Percentiles rank a stretch among this genome's conserved stretches.
Conservation (phyloP, 2,113 vertebrate species). For the Nannobrachium achirus region DNA sequence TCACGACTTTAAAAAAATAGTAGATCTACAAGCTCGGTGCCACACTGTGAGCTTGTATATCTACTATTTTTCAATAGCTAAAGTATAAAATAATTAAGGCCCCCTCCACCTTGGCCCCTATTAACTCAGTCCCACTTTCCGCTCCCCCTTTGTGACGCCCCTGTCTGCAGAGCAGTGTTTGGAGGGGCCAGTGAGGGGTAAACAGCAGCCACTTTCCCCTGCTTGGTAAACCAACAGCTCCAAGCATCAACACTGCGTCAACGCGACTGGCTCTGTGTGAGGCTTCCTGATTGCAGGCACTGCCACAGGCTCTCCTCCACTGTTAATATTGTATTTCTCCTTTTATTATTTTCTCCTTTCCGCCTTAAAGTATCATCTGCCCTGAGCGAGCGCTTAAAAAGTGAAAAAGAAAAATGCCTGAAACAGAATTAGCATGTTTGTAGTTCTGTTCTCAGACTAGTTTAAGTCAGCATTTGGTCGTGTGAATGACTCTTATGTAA, state of each 20-base stretch:
- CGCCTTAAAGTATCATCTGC: constrained; percentile 16
- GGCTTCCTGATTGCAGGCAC: constrained; percentile 54
- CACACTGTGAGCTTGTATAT: too few species aligned
- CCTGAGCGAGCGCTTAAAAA: constrained; percentile 14
- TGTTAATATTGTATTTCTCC: constrained; percentile 14
- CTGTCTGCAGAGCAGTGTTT: constrained; percentile 45
- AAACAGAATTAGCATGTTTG: background rate
- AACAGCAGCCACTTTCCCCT: constrained; percentile 52
- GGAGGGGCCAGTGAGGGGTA: constrained; percentile 45
- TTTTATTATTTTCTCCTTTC: constrained; percentile 34
- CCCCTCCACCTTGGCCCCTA: too few species aligned
- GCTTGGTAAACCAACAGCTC: constrained; percentile 61
- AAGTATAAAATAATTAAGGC: too few species aligned
- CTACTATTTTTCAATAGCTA: too few species aligned
- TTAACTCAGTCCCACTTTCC: too few species aligned
- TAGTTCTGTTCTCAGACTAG: background rate
- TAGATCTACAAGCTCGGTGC: too few species aligned
- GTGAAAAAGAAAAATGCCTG: constrained; percentile 6
- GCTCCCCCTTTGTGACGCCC: too few species aligned
- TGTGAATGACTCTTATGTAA: too few species aligned
- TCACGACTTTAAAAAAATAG: too few species aligned
- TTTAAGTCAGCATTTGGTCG: background rate
- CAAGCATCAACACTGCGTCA: constrained; percentile 63
- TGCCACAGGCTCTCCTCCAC: constrained; percentile 28
- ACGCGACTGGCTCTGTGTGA: constrained; percentile 35